Conservation (phyloP, 2,888 invertebrate species). For the Octonoba sinensis region DNA sequence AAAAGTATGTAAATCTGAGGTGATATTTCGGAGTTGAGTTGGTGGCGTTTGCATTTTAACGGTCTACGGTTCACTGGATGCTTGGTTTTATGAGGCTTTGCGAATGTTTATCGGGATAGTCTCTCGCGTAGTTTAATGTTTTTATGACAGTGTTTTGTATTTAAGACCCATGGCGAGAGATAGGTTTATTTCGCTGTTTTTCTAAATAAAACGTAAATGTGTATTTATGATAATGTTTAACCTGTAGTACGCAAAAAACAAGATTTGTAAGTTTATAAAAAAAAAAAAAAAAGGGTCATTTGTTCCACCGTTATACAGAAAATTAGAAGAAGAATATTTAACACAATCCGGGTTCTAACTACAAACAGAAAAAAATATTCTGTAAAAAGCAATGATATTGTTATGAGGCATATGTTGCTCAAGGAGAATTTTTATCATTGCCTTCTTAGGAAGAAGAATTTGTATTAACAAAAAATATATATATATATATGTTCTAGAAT, state of each 20-base stretch:
- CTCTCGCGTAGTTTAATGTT: slow-evolving; percentile 11
- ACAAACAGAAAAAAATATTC: no score
- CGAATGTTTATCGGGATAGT: slow-evolving; percentile 5
- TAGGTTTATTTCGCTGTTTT: not conserved
- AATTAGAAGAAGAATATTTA: no score
- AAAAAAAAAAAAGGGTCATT: no score
- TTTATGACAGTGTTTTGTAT: slow-evolving; percentile 12
- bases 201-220: slow-evolving; percentile 2
- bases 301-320: no score
- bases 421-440: no score
- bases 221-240: not conserved
- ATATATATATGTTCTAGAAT: no score
- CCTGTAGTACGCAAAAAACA: not conserved
- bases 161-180: slow-evolving; percentile 11
- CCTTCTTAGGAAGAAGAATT: no score
- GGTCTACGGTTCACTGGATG: slow-evolving; percentile 14
- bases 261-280: no score
- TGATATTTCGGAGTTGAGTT: not conserved
- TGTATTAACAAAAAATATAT: no score
- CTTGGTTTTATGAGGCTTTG: slow-evolving; percentile 41
- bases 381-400: no score
- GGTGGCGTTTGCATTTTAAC: slow-evolving; percentile 18
- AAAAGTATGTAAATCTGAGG: slow-evolving; percentile 51
- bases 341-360: no score
- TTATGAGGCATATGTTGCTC: no score